Base-by-base conservation (phyloP, 1,140 invertebrate genomes). In the Thrips palmi region DNA sequence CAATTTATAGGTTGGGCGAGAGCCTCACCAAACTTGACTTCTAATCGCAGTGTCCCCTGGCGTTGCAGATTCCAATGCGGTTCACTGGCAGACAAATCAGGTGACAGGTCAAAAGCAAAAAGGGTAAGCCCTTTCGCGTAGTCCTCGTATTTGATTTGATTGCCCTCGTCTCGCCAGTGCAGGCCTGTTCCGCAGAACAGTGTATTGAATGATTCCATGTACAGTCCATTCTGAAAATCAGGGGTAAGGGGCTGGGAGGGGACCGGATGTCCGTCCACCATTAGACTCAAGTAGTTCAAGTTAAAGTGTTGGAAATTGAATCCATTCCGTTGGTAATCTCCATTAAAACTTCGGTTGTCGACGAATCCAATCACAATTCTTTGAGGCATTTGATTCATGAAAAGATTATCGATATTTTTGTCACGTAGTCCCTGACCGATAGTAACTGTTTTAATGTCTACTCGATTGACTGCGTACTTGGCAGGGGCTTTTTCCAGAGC, bases 391-490 rank as follows among this genome's bases (percentile, higher is more conserved):
- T 46, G 41, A 2, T 40, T 37, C 4, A 37, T 14, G 34, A 52
- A 51, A 3, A 54, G 41, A 39, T 59, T 57, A 36, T 52, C 51
- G 15, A 56, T 18, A 1, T 48, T 52, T 45, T 56, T 50, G 12
- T 47, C 44, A 22, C 49, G 46, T 19, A 55, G 36, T 2, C 48
- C 49, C 5, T 41, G 37, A 12, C 53, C 49, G 22, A 57, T 48
- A 10, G 52, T 53, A 24, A 54, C 46, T 36, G 51, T 45, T 47
- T 57, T 58, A 10, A 55, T 46, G 44, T 56, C 56, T 4, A 49
- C 51, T 39, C 54, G 36, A 5, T 51, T 55, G 11, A 59, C 43
- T 0, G 54, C 53, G 48, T 57, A 55, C 47, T 58, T 58, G 4
- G 53, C 53, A 10, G 52, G 53, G 8, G 50, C 46, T 35, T 48